Base-by-base conservation (phyloP, 2,797 vertebrate species). In the Sebastes steindachneri region DNA sequence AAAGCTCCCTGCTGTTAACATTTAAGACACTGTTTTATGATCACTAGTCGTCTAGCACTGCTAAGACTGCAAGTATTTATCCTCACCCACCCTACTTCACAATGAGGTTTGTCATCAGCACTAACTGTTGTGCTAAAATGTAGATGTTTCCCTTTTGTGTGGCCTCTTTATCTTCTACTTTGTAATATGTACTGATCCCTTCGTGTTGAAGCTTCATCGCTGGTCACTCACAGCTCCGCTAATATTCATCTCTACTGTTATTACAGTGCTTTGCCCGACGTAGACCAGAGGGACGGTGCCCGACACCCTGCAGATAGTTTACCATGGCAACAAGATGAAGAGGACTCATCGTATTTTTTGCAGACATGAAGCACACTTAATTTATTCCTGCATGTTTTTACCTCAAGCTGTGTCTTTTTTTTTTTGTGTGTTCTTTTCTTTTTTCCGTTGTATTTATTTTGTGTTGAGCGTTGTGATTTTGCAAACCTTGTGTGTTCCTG, bases 251-350 rank as follows among this genome's bases (percentile, higher is more conserved):
- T 85, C 62, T 86, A 2, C 31, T 89, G 57, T 86, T 89, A 65
- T 93, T 75, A n/a, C 95, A 99, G 98, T 99, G 92, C 95, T 99
- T 84, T 99, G 98, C 88, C 98, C 98, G 9, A 98, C 97, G 70
- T 98, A 94, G 88, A 79, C 64, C 59, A 35, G 82, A 60, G 51
- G 26, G 65, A 74, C 10, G 70, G 60, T 71, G 69, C 57, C 45
- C 14, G 28, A 60, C 7, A 5, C 68, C 69, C 78, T 74, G 68
- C 66, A 88, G 77, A 75, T 85, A 55, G 84, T 87, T 77, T 68
- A 65, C 37, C 25, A 14, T 65, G 73, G 63, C 37, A 72, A 77
- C 75, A 69, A 72, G 71, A 89, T 25, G 73, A 92, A 85, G 79
- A 88, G 17, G 69, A 87, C 31, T 59, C 70, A 9, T 26, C 63